Evolutionary conservation across 2,888 invertebrate species (phyloP).

Genomic region (Cheilosia grossa): DNA sequence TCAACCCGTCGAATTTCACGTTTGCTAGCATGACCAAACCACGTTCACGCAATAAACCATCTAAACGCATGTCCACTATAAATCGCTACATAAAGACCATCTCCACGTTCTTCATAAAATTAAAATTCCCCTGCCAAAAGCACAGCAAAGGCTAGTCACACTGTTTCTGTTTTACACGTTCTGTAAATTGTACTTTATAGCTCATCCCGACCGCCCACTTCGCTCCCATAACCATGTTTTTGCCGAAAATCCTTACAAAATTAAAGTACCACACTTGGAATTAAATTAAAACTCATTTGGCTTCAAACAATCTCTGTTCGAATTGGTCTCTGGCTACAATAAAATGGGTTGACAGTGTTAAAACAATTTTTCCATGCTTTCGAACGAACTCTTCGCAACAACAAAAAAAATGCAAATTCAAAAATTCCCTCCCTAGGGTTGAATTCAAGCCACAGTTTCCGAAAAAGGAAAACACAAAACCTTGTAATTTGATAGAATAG

Average conservation of each 20-base stretch:
- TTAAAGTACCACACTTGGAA: constrained; percentile 51
- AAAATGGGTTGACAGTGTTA: constrained; percentile 39
- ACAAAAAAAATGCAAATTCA: background rate
- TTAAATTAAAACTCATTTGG: constrained; percentile 60
- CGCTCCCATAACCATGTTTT: background rate
- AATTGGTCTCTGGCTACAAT: constrained; percentile 14
- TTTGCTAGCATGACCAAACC: constrained; percentile 23
- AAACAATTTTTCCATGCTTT: constrained; percentile 29
- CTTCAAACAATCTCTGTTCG: constrained; percentile 44
- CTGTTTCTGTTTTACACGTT: constrained; percentile 11
- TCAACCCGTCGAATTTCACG: background rate
- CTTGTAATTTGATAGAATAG: constrained; percentile 49
- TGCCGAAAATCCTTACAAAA: constrained; percentile 11
- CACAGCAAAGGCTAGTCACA: background rate
- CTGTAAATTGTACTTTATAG: constrained; percentile 43
- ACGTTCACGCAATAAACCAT: constrained; percentile 47
- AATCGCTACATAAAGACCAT: constrained; percentile 30
- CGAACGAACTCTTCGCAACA: background rate
- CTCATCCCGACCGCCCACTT: background rate
- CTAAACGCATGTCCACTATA: constrained; percentile 45
- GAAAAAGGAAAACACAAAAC: background rate
- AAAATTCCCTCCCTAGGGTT: background rate
- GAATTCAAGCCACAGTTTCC: constrained; percentile 3
- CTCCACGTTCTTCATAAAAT: constrained; percentile 43
- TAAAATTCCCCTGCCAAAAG: constrained; percentile 27